Percentiles rank a stretch among this genome's conserved stretches.
Conservation (phyloP, 2,113 vertebrate species). For the Notarius lentiginosus region DNA sequence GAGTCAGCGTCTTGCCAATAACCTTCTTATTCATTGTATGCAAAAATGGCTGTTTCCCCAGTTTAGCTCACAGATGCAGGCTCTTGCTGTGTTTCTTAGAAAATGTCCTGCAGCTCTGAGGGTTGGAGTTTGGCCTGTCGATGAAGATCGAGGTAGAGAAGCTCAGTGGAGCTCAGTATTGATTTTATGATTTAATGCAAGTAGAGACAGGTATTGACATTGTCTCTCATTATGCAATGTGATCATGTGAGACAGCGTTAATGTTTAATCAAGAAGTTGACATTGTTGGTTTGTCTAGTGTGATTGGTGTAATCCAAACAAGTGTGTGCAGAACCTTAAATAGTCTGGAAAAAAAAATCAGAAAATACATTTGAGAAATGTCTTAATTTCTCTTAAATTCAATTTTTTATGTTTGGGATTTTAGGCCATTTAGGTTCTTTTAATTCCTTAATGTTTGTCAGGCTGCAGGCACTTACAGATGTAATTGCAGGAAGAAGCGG, state of each 20-base stretch:
- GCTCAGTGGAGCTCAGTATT: neutral
- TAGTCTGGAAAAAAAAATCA: neutral
- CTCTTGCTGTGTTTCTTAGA: neutral
- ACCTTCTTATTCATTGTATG: neutral
- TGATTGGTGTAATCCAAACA: neutral
- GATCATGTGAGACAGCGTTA: neutral
- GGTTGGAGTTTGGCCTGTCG: neutral
- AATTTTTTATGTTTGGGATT: neutral
- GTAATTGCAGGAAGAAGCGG: too few species aligned
- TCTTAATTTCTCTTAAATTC: neutral
- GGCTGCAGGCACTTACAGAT: too few species aligned
- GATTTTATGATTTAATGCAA: neutral
- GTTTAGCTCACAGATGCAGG: neutral
- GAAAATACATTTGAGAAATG: neutral
- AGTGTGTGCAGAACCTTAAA: neutral
- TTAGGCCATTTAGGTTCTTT: neutral
- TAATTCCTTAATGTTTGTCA: neutral
- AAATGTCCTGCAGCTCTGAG: neutral
- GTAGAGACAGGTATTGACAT: neutral
- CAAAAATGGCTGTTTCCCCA: neutral
- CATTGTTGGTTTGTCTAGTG: neutral
- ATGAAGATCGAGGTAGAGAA: neutral
- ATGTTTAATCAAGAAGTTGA: neutral
- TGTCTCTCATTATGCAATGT: neutral
- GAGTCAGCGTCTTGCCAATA: neutral